Evolutionary conservation across 2,888 invertebrate species (phyloP), one percentile per base, ranked within the genome.

Genomic region (Autographa pulchrina): DNA sequence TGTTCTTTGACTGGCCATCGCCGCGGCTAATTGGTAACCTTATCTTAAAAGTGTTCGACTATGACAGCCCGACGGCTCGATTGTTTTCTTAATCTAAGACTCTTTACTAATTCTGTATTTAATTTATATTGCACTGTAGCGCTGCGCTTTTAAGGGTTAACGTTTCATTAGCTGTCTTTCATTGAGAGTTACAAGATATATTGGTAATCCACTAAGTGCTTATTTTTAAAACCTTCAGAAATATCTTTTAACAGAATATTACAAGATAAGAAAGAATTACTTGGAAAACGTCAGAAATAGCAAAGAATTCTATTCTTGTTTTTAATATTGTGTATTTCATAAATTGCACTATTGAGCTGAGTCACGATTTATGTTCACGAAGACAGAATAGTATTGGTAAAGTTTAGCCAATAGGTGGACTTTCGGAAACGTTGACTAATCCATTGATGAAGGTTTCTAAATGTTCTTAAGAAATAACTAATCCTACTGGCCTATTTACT

Each of bases 1-100:
- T 78, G 75, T 85, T 85, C 80, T 88, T 87, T 85, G 83, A 83
- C 65, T 81, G 77, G 74, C 75, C 72, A 79, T 80, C 74, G 74
- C 11, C 67, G 74, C 78, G 59, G 63, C 71, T 82, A 84, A 84
- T 82, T 82, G 80, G 83, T 69, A 78, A 78, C 75, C 67, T 75
- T 75, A 85, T 79, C 81, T 75, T 18, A 16, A 64, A 83, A 83
- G 75, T 85, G 77, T 77, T 76, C 74, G 77, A 70, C 72, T 74
- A 63, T 66, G 68, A 64, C 70, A 48, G 63, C 66, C 43, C 35
- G 35, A 60, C 48, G 25, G 58, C 65, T 70, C 52, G 38, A 72
- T 75, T 82, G 81, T 71, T 80, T 77, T 74, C 67, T 66, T 67
- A 80, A 72, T 70, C 61, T 70, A 56, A 35, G 59, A 43, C 52